A percentile compares a stretch with the other conserved stretches of the same genome.
phyloP scores from a whole-genome alignment of 2,888 invertebrate genomes.

The Pollenia labialis region DNA sequence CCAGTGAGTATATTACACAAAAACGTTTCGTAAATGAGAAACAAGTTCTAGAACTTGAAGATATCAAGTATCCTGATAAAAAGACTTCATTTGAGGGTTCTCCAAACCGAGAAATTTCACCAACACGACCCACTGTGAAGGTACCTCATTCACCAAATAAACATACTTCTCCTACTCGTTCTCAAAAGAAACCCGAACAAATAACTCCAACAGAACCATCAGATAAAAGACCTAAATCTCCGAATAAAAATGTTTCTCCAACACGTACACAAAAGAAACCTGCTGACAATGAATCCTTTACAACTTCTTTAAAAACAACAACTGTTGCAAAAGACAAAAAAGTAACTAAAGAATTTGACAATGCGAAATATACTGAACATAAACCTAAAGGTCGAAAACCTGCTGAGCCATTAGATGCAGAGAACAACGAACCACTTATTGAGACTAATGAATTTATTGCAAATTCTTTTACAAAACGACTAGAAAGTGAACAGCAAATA shows the following conservation, averaged over 20 bases:
- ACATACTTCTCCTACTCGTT: constrained; percentile 13
- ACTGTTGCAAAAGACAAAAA: constrained; percentile 1
- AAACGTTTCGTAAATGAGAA: constrained; percentile 3
- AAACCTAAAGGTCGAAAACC: constrained; percentile 12
- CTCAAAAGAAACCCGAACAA: constrained; percentile 13
- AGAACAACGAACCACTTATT: constrained; percentile 5
- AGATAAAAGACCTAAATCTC: constrained; percentile 6
- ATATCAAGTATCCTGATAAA: constrained; percentile 2
- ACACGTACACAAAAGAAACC: constrained; percentile 2
- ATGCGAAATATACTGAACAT: background rate
- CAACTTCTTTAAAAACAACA: background rate
- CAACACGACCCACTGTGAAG: background rate
- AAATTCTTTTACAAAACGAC: constrained; percentile 15
- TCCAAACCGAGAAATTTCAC: background rate
- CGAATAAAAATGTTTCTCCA: constrained; percentile 31
- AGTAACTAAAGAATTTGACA: background rate
- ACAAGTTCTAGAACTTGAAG: background rate
- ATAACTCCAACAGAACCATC: background rate
- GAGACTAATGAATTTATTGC: background rate
- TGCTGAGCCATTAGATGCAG: background rate
- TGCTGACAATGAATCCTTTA: background rate
- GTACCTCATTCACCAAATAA: constrained; percentile 19
- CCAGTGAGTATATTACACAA: constrained; percentile 1
- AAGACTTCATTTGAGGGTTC: background rate
- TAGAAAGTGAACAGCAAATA: background rate